Conservation (phyloP, 2,797 vertebrate genomes). For the Enteromius fasciolatus region DNA sequence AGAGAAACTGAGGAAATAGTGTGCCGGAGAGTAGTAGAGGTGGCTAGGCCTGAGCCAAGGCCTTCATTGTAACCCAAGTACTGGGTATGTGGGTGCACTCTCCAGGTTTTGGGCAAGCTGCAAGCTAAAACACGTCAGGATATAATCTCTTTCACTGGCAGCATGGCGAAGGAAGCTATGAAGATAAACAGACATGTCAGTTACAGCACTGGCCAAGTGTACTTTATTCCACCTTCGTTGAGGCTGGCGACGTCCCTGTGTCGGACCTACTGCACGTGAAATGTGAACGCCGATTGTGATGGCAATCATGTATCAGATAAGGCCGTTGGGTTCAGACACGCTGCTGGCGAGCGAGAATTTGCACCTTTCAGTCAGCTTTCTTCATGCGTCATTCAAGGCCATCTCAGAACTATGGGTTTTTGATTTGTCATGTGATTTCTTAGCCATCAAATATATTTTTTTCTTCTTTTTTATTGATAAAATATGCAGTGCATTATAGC, state of each 20-base stretch:
- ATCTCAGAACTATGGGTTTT: background rate
- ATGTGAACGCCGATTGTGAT: slow-evolving; percentile 61
- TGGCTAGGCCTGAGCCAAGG: slow-evolving; percentile 26
- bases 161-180: slow-evolving; percentile 55
- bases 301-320: slow-evolving; percentile 75
- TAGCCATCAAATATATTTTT: background rate
- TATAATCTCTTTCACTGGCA: slow-evolving; percentile 62
- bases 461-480: background rate
- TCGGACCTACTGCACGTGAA: slow-evolving; percentile 47
- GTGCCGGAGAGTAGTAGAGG: background rate
- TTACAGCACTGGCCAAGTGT: slow-evolving; percentile 60
- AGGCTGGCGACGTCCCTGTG: slow-evolving; percentile 52
- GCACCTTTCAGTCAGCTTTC: slow-evolving; percentile 4
- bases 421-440: slow-evolving; percentile 15
- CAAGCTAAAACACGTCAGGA: slow-evolving; percentile 69
- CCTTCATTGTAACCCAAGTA: slow-evolving; percentile 37
- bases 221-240: slow-evolving; percentile 45
- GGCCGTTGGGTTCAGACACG: slow-evolving; percentile 58
- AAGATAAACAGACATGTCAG: slow-evolving; percentile 64
- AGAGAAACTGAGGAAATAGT: slow-evolving; percentile 14
- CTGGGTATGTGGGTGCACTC: slow-evolving; percentile 49
- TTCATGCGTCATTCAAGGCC: slow-evolving; percentile 15
- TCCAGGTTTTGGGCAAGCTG: slow-evolving; percentile 49
- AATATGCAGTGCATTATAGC: slow-evolving; percentile 2
- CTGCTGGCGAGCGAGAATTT: slow-evolving; percentile 30